phyloP scores from a whole-genome alignment of 2,113 vertebrate genomes.

The Lichenostomus cassidix region DNA sequence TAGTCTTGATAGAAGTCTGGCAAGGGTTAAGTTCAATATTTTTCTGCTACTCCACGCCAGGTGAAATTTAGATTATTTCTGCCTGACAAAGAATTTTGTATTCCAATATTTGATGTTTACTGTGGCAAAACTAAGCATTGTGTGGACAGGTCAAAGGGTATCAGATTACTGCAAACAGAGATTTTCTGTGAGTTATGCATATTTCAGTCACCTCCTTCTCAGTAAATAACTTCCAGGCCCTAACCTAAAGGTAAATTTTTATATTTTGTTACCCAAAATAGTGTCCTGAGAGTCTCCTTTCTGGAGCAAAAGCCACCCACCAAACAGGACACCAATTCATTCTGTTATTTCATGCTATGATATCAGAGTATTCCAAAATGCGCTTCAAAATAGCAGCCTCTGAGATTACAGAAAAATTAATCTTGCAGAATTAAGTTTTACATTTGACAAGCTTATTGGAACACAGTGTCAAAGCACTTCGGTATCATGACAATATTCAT shows the following conservation, averaged over 20 bases:
- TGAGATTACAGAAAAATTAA: neutral
- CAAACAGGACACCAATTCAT: neutral
- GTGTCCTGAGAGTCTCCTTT: neutral
- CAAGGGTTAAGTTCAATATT: neutral
- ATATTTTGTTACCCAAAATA: neutral
- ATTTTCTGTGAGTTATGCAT: neutral
- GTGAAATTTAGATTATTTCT: neutral
- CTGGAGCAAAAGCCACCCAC: neutral
- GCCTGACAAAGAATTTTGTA: neutral
- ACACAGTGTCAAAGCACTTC: neutral
- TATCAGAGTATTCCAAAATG: neutral
- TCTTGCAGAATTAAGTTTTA: neutral
- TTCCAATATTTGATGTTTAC: neutral
- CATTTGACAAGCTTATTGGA: constrained; percentile 5
- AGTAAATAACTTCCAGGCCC: neutral
- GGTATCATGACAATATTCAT: neutral
- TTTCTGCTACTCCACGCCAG: neutral
- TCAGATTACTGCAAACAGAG: neutral
- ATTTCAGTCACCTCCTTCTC: neutral
- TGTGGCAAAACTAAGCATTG: neutral
- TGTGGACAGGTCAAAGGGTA: neutral
- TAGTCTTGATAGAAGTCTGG: neutral
- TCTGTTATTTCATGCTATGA: neutral
- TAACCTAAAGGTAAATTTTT: neutral
- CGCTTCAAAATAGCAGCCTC: neutral